Evolutionary conservation across 2,113 vertebrate genomes (phyloP).

Genomic region (Cyphomyrus plagiostoma): DNA sequence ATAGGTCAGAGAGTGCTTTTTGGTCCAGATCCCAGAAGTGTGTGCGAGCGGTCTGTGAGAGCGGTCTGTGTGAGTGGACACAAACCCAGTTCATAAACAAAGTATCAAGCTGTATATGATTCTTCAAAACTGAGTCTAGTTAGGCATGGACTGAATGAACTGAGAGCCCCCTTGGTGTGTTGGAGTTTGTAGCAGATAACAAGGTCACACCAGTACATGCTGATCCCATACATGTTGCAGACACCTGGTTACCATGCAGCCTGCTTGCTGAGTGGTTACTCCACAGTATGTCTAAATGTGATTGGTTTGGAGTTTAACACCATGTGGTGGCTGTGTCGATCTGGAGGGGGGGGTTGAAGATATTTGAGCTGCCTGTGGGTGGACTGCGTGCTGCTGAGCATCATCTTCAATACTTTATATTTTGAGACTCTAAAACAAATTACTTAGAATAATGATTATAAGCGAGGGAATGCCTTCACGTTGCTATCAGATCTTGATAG

Average conservation of each 20-base stretch:
- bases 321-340: not conserved
- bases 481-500: not conserved
- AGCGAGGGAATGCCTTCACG: not conserved
- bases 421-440: not conserved
- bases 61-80: no score
- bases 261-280: not conserved
- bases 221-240: not conserved
- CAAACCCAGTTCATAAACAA: not conserved
- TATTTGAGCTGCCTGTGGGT: not conserved
- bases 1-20: not conserved
- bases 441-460: not conserved
- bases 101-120: not conserved
- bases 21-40: not conserved
- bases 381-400: not conserved
- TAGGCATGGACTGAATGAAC: not conserved
- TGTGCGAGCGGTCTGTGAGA: not conserved
- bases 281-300: not conserved
- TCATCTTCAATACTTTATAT: not conserved
- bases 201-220: not conserved
- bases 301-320: not conserved
- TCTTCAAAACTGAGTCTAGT: not conserved
- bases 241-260: not conserved
- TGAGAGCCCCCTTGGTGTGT: not conserved
- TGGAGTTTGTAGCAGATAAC: not conserved
- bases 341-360: not conserved